Evolutionary conservation across 2,797 vertebrate species (phyloP).

Genomic region (Erpetoichthys calabaricus): DNA sequence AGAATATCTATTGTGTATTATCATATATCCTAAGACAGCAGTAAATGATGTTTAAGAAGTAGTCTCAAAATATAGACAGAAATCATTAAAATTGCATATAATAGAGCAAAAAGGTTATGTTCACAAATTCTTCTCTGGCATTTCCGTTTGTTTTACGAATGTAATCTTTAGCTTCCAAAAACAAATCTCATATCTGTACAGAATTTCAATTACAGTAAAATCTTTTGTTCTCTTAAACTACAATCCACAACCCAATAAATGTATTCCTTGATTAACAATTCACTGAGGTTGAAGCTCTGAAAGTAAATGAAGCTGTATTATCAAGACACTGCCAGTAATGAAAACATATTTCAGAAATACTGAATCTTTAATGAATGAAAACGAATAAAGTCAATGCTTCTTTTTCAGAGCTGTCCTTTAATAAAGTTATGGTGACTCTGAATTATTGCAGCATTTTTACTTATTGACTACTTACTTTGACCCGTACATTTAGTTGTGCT

Average conservation of each 20-base stretch:
- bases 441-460: background rate
- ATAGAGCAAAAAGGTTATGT: too few relatives aligned
- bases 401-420: conserved; percentile 34
- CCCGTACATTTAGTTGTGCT: too few relatives aligned
- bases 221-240: conserved; percentile 26
- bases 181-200: conserved; percentile 34
- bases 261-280: conserved; percentile 36
- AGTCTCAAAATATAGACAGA: too few relatives aligned
- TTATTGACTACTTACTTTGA: too few relatives aligned
- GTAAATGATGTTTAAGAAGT: too few relatives aligned
- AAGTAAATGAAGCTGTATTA: conserved; percentile 52
- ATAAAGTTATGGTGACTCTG: conserved; percentile 25
- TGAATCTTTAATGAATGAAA: conserved; percentile 43
- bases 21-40: too few relatives aligned
- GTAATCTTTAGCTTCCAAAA: background rate
- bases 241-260: conserved; percentile 20
- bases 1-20: too few relatives aligned
- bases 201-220: conserved; percentile 33
- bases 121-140: too few relatives aligned
- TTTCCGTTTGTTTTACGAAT: too few relatives aligned
- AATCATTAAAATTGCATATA: too few relatives aligned
- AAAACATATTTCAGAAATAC: conserved; percentile 40
- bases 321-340: conserved; percentile 45
- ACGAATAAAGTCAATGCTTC: conserved; percentile 38
- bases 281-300: conserved; percentile 31